Conservation (phyloP, 1,140 invertebrate genomes). For the Campodea augens region DNA sequence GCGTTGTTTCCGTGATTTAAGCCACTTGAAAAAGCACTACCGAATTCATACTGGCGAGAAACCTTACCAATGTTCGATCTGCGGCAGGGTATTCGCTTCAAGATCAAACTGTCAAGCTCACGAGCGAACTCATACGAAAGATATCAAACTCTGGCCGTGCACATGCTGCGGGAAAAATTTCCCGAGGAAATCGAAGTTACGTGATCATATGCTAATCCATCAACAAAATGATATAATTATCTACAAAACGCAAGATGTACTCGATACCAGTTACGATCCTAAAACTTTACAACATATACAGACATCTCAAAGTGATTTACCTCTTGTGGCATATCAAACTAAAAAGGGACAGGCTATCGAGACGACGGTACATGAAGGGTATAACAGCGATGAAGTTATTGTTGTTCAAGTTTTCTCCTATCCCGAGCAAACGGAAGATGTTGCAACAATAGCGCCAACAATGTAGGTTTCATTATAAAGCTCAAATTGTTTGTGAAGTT, state of each 20-base stretch:
- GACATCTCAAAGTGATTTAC: neutral
- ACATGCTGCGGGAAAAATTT: neutral
- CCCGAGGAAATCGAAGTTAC: neutral
- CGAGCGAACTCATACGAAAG: neutral
- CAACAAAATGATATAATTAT: neutral
- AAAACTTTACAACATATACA: neutral
- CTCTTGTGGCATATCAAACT: neutral
- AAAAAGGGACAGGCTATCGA: too few relatives aligned
- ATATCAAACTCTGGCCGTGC: neutral
- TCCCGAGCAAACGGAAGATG: neutral
- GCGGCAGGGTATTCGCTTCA: neutral
- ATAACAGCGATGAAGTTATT: neutral
- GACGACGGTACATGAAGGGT: neutral
- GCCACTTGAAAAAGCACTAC: neutral
- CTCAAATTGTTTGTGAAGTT: too few relatives aligned
- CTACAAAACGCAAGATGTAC: neutral
- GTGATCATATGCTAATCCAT: neutral
- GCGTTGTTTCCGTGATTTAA: neutral
- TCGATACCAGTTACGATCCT: neutral
- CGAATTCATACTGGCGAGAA: neutral
- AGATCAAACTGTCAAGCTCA: neutral
- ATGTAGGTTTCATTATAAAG: neutral
- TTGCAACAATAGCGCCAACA: neutral
- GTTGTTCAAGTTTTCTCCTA: neutral
- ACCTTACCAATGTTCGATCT: neutral